Conservation (phyloP, 2,113 vertebrate species). For the Bostrychus sinensis region DNA sequence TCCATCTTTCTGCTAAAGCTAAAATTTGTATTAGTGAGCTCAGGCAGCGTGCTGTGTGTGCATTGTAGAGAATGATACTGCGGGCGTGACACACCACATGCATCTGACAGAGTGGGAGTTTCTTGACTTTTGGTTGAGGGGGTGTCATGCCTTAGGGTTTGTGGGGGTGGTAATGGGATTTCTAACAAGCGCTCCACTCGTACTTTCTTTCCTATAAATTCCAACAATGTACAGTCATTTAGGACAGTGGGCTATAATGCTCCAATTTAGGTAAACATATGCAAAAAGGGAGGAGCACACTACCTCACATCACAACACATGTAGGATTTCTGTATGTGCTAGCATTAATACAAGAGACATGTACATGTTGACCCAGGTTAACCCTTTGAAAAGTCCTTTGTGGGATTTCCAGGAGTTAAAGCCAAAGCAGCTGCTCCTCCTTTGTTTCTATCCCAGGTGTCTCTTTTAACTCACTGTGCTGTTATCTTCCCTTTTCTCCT, state of each 20-base stretch:
- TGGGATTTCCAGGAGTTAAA: slow-evolving; percentile 50
- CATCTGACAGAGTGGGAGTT: slow-evolving; percentile 23
- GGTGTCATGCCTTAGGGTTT: slow-evolving; percentile 25
- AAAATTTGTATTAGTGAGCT: not conserved
- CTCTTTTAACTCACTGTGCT: slow-evolving; percentile 41
- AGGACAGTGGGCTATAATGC: not conserved
- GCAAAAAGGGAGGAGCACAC: not conserved
- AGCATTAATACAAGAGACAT: slow-evolving; percentile 12
- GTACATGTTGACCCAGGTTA: slow-evolving; percentile 46
- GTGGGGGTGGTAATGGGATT: slow-evolving; percentile 34
- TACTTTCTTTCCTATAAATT: slow-evolving; percentile 50
- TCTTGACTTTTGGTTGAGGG: slow-evolving; percentile 23
- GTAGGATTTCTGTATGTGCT: not conserved
- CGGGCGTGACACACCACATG: slow-evolving; percentile 7
- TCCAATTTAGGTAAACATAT: slow-evolving; percentile 3
- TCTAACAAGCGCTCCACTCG: slow-evolving; percentile 28
- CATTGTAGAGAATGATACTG: not conserved
- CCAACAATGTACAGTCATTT: slow-evolving; percentile 30
- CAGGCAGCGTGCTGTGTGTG: not conserved
- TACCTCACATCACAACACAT: not conserved
- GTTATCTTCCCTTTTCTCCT: not conserved
- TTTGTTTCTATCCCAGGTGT: slow-evolving; percentile 65
- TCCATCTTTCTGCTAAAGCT: not conserved
- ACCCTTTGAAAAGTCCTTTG: slow-evolving; percentile 50
- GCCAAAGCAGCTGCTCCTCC: slow-evolving; percentile 60